These are phyloP conservation scores for Drosophila ogumai DNA, from an alignment of 1,140 invertebrate species.

Conservation along the genomic window DNA sequence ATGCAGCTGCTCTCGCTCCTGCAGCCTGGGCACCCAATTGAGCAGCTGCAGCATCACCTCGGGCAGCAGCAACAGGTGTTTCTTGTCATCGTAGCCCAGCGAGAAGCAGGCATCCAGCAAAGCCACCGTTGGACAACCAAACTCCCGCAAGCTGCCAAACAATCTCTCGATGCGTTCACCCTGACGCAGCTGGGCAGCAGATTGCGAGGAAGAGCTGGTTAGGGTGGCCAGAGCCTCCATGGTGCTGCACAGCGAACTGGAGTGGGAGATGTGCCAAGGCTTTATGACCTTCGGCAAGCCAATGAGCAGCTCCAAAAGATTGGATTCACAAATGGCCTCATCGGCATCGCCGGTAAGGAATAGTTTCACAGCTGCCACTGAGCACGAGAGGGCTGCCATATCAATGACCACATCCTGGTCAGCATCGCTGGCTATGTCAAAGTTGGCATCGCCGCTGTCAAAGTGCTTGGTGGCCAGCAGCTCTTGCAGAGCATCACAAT, in stretches of 20 bases:
- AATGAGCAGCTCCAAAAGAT: conserved; percentile 75
- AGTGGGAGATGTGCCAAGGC: conserved; percentile 70
- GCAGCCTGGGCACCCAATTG: conserved; percentile 84
- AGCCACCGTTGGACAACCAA: conserved; percentile 71
- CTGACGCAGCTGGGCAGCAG: conserved; percentile 52
- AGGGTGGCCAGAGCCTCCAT: conserved; percentile 67
- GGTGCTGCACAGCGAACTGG: conserved; percentile 55
- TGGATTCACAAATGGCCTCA: conserved; percentile 72
- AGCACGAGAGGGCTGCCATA: conserved; percentile 62
- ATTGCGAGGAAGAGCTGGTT: conserved; percentile 48
- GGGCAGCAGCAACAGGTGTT: conserved; percentile 64
- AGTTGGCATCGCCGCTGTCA: conserved; percentile 60
- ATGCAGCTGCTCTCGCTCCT: conserved; percentile 84
- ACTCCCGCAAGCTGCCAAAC: conserved; percentile 74
- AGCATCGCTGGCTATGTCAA: conserved; percentile 73
- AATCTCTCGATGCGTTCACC: conserved; percentile 72
- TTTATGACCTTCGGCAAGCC: conserved; percentile 64
- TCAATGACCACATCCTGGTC: conserved; percentile 72
- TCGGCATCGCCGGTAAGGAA: conserved; percentile 44
- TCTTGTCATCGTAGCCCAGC: conserved; percentile 84
- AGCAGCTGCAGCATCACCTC: conserved; percentile 76
- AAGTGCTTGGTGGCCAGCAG: conserved; percentile 77
- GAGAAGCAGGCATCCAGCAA: conserved; percentile 83
- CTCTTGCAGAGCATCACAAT: conserved; percentile 84
- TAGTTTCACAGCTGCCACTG: conserved; percentile 63